Conservation (phyloP, 1,140 invertebrate species). For the Forficula auricularia region DNA sequence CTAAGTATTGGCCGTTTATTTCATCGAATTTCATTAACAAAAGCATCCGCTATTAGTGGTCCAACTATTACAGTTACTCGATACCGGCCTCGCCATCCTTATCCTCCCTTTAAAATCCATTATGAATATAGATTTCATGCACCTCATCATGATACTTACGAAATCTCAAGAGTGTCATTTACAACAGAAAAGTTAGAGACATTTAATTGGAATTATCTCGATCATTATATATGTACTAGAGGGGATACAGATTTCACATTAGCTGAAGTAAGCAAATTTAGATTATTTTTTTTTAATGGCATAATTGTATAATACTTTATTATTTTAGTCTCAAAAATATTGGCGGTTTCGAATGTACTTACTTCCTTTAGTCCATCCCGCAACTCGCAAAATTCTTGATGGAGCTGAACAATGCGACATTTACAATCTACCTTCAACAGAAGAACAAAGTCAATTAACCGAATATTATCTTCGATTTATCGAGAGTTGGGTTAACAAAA, state of each 20-base stretch:
- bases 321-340: slow-evolving; percentile 62
- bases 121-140: slow-evolving; percentile 84
- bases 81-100: slow-evolving; percentile 82
- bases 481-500: slow-evolving; percentile 76
- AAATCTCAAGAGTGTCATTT: slow-evolving; percentile 88
- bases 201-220: slow-evolving; percentile 96
- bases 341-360: slow-evolving; percentile 85
- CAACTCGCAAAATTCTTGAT: slow-evolving; percentile 51
- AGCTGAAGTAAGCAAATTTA: slow-evolving; percentile 44
- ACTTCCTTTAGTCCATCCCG: slow-evolving; percentile 53
- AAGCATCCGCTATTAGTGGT: slow-evolving; percentile 58
- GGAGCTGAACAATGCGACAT: slow-evolving; percentile 61
- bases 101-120: slow-evolving; percentile 75
- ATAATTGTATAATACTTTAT: neutral
- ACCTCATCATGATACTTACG: slow-evolving; percentile 81
- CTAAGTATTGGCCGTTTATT: slow-evolving; percentile 90
- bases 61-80: slow-evolving; percentile 80
- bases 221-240: slow-evolving; percentile 86
- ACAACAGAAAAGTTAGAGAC: slow-evolving; percentile 86
- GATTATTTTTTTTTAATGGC: slow-evolving; percentile 1
- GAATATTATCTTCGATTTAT: slow-evolving; percentile 71
- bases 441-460: slow-evolving; percentile 45
- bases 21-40: slow-evolving; percentile 65
- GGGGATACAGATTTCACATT: slow-evolving; percentile 79
- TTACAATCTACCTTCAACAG: slow-evolving; percentile 39